Percentiles rank a stretch among this genome's conserved stretches.
Evolutionary conservation across 1,140 invertebrate species (phyloP).

Genomic region (Drosophila aff.): DNA sequence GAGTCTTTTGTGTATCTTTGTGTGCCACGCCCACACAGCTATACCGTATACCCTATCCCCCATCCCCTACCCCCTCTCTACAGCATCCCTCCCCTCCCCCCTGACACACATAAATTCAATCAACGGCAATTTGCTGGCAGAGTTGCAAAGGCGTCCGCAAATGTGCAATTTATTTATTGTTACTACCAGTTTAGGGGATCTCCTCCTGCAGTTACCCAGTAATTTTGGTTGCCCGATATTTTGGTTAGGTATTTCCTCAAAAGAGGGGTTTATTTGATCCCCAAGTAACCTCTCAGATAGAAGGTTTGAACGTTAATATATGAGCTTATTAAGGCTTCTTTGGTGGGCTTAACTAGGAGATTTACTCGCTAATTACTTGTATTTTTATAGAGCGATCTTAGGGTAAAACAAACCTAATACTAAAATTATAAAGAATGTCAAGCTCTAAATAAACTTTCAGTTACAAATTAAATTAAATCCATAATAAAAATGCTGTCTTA

Average conservation of each 20-base stretch:
- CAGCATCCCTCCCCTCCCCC: neutral
- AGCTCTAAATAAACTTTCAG: no score
- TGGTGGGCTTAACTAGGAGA: neutral
- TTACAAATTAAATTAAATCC: no score
- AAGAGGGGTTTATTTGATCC: neutral
- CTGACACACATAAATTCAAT: slow-evolving; percentile 66
- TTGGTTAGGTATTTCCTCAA: neutral
- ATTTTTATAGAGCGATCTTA: neutral
- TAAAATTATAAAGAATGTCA: no score
- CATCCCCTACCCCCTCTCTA: neutral
- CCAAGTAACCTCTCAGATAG: no score
- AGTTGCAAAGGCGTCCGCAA: slow-evolving; percentile 58
- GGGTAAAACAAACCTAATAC: no score
- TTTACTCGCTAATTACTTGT: neutral
- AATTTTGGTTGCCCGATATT: neutral
- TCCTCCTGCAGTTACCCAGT: slow-evolving; percentile 10
- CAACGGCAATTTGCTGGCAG: slow-evolving; percentile 71
- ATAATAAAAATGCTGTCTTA: no score
- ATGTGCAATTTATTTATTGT: slow-evolving; percentile 77
- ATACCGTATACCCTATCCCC: neutral
- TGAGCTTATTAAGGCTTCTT: neutral
- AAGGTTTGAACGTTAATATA: no score
- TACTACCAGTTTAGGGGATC: neutral
- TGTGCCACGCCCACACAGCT: slow-evolving; percentile 14
- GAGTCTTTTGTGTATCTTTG: slow-evolving; percentile 47